A percentile compares a stretch with the other conserved stretches of the same genome.
These are phyloP conservation scores for Cephus pulcher DNA, from an alignment of 2,888 invertebrate species.

Conservation along the genomic window DNA sequence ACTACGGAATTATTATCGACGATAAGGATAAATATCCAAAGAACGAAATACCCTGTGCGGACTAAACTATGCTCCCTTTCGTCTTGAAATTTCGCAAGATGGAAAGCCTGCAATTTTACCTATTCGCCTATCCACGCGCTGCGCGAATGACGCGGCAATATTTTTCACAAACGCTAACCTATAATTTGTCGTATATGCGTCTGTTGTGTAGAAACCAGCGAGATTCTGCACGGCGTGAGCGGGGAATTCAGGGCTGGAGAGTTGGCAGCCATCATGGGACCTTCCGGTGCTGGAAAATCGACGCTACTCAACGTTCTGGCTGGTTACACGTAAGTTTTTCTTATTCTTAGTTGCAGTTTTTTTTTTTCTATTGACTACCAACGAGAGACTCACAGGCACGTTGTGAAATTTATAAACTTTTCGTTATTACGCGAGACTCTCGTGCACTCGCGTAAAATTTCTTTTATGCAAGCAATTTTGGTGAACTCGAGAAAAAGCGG, in stretches of 20 bases:
- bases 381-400: background rate
- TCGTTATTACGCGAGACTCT: background rate
- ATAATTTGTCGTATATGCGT: background rate
- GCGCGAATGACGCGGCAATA: background rate
- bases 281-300: slow-evolving; percentile 83
- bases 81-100: background rate
- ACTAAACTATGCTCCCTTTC: background rate
- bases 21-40: background rate
- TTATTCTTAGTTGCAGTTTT: background rate
- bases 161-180: background rate
- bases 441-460: background rate
- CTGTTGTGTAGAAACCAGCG: slow-evolving; percentile 70
- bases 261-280: slow-evolving; percentile 77
- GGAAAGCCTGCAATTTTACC: background rate
- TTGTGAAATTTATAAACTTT: background rate
- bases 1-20: background rate
- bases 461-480: background rate
- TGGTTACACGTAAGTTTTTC: slow-evolving; percentile 81
- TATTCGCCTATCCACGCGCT: background rate
- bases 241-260: slow-evolving; percentile 73
- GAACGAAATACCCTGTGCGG: background rate
- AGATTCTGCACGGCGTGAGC: slow-evolving; percentile 71
- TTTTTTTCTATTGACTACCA: background rate
- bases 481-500: background rate
- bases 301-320: slow-evolving; percentile 91